Conservation (phyloP, 2,888 invertebrate species). For the Stenoptilia bipunctidactyla region DNA sequence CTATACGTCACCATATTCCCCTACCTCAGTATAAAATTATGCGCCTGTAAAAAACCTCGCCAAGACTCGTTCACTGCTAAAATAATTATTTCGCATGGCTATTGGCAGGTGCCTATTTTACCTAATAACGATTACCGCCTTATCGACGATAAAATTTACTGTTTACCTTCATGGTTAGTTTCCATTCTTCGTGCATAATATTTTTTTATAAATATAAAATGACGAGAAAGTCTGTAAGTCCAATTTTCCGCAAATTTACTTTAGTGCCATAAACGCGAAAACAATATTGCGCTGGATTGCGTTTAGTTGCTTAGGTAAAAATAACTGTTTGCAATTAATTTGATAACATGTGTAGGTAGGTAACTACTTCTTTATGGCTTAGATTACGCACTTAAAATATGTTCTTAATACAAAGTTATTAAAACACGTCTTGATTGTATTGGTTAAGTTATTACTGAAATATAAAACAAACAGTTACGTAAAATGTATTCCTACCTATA, state of each 20-base stretch:
- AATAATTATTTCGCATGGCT: conserved; percentile 55
- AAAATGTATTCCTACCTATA: too few species aligned
- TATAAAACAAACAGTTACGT: too few species aligned
- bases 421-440: too few species aligned
- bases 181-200: conserved; percentile 60
- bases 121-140: conserved; percentile 47
- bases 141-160: conserved; percentile 57
- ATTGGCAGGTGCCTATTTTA: conserved; percentile 42
- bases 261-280: conserved; percentile 42
- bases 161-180: conserved; percentile 61
- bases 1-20: too few species aligned
- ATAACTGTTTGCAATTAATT: background rate
- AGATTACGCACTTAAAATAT: too few species aligned
- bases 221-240: conserved; percentile 42
- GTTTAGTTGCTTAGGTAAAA: background rate
- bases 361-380: too few species aligned
- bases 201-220: conserved; percentile 60
- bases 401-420: too few species aligned
- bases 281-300: conserved; percentile 7
- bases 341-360: too few species aligned
- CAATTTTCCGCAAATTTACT: conserved; percentile 69
- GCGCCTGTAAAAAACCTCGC: too few species aligned
- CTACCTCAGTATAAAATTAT: too few species aligned
- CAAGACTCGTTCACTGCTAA: too few species aligned
- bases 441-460: too few species aligned